phyloP scores from a whole-genome alignment of 2,888 invertebrate species.

The Drosophila antonietae region DNA sequence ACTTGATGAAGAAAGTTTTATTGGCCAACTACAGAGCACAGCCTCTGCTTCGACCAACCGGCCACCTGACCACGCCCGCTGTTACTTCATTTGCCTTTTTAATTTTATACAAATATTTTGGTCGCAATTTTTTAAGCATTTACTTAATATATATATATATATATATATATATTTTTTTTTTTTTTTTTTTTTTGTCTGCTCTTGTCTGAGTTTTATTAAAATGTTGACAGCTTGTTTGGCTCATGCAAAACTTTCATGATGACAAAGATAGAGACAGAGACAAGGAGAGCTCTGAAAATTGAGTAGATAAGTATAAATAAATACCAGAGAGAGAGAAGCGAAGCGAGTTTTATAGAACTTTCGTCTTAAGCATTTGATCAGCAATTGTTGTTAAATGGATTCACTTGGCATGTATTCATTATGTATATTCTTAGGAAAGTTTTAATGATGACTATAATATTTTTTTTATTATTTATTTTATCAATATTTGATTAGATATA shows the following conservation, averaged over 20 bases:
- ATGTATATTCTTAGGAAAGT: too few species aligned
- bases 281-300: background rate
- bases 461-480: too few species aligned
- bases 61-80: slow-evolving; percentile 4
- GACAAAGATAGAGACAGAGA: background rate
- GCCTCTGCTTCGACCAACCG: background rate
- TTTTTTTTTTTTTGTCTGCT: background rate
- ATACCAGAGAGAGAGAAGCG: background rate
- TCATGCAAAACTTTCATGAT: slow-evolving; percentile 22
- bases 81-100: slow-evolving; percentile 56
- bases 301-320: background rate
- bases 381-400: too few species aligned
- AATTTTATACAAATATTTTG: slow-evolving; percentile 69
- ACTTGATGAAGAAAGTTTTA: slow-evolving; percentile 80
- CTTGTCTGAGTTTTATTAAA: slow-evolving; percentile 54
- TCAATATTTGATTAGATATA: too few species aligned
- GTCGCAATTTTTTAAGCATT: slow-evolving; percentile 39
- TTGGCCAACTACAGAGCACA: slow-evolving; percentile 46
- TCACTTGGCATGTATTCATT: too few species aligned
- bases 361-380: background rate
- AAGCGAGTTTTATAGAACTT: background rate
- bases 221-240: slow-evolving; percentile 72
- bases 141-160: background rate
- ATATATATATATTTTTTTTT: too few species aligned
- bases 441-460: too few species aligned